Percentiles rank a stretch among this genome's conserved stretches.
Evolutionary conservation across 2,113 vertebrate species (phyloP).

Genomic region (Prinia subflava): DNA sequence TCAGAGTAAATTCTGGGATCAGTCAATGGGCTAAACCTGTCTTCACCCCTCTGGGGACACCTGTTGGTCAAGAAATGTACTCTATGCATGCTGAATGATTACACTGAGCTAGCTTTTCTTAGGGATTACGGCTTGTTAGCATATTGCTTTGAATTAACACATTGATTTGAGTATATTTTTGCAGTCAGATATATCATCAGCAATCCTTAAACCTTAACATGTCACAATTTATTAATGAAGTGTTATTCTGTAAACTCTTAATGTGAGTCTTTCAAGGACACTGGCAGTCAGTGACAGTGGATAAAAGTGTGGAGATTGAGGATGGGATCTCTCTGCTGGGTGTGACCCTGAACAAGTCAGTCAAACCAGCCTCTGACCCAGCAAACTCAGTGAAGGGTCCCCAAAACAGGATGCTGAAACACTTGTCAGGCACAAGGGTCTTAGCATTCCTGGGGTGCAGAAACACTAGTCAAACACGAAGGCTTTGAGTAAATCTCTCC

Average conservation of each 20-base stretch:
- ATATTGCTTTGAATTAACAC: background rate
- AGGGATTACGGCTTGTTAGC: background rate
- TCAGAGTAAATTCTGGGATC: too few relatives aligned
- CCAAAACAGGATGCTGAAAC: background rate
- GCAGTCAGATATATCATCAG: background rate
- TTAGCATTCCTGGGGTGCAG: background rate
- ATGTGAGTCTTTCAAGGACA: background rate
- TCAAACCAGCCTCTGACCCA: background rate
- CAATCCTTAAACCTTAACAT: background rate
- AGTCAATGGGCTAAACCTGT: background rate
- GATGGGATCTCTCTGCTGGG: background rate
- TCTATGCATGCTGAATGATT: too few relatives aligned
- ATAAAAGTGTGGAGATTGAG: too few relatives aligned
- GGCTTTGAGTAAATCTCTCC: background rate
- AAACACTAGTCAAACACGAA: background rate
- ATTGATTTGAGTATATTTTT: background rate
- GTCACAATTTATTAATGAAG: background rate
- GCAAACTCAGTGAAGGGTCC: background rate
- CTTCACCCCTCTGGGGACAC: fast-evolving
- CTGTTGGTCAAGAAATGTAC: background rate
- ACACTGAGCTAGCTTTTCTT: background rate
- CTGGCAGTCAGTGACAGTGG: background rate
- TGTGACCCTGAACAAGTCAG: background rate
- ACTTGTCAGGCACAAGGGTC: background rate
- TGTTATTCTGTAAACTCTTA: background rate